These are phyloP conservation scores for Argyresthia albistria DNA, from an alignment of 2,888 invertebrate species.

Conservation along the genomic window DNA sequence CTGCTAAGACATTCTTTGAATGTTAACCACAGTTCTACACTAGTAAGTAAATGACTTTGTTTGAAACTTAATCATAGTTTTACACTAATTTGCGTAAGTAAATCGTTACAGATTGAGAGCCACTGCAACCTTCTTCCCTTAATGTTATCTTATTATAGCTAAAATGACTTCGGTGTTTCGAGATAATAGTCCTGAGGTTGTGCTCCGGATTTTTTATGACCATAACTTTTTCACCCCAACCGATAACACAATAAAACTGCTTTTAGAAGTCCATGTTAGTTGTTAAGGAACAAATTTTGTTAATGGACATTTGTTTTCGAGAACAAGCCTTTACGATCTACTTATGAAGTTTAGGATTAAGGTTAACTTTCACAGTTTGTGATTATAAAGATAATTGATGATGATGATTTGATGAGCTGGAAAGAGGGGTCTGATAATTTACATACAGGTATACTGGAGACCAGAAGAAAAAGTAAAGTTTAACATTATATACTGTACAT, in stretches of 20 bases:
- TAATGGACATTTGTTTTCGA: background rate
- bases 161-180: slow-evolving; percentile 71
- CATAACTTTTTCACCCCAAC: slow-evolving; percentile 27
- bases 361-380: too few relatives aligned
- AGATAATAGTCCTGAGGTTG: slow-evolving; percentile 60
- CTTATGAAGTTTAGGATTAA: background rate
- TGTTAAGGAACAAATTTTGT: slow-evolving; percentile 1
- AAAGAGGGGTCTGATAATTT: too few relatives aligned
- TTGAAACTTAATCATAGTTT: too few relatives aligned
- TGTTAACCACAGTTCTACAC: too few relatives aligned
- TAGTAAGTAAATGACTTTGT: too few relatives aligned
- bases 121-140: slow-evolving; percentile 39
- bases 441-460: too few relatives aligned
- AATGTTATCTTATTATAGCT: slow-evolving; percentile 73
- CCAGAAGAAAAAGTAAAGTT: too few relatives aligned
- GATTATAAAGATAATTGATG: too few relatives aligned
- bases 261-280: background rate
- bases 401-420: too few relatives aligned
- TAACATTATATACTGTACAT: too few relatives aligned
- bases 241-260: background rate
- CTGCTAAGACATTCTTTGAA: too few relatives aligned
- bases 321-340: background rate
- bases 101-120: background rate
- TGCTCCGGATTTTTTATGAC: slow-evolving; percentile 53
- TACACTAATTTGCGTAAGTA: too few relatives aligned